Conservation (phyloP, 2,797 vertebrate genomes). For the Salmo trutta region DNA sequence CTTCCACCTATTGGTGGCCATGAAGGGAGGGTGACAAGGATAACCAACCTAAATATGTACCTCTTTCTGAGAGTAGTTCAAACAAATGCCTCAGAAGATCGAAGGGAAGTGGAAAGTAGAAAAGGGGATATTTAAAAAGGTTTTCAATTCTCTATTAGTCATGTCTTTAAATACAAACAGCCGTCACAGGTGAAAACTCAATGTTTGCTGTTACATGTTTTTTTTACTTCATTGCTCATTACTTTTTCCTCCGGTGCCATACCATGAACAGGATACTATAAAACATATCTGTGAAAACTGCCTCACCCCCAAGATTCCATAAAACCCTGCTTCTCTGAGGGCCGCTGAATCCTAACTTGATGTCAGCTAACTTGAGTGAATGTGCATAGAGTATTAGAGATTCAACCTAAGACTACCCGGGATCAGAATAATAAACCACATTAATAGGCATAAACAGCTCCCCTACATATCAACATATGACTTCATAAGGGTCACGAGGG, state of each 20-base stretch:
- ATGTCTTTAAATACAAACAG: background rate
- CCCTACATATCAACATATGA: background rate
- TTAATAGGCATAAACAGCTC: background rate
- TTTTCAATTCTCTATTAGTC: background rate
- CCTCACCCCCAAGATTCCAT: background rate
- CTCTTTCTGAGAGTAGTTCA: slow-evolving; percentile 22
- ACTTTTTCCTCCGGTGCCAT: background rate
- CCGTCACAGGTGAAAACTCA: background rate
- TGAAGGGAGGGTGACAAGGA: slow-evolving; percentile 15
- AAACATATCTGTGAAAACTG: background rate
- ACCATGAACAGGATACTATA: background rate
- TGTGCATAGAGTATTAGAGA: background rate
- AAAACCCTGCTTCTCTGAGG: background rate
- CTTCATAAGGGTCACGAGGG: background rate
- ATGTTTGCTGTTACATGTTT: slow-evolving; percentile 10
- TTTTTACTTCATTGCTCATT: background rate
- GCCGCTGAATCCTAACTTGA: background rate
- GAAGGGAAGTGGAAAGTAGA: slow-evolving; percentile 4
- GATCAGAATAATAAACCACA: background rate
- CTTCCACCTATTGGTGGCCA: slow-evolving; percentile 20
- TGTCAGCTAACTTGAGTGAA: too few species aligned
- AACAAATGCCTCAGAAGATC: slow-evolving; percentile 11
- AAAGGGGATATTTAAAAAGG: slow-evolving; percentile 11
- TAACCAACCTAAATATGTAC: slow-evolving; percentile 36
- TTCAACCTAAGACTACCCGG: background rate